These are phyloP conservation scores for Oceanodroma tethys DNA, from an alignment of 2,113 vertebrate genomes.

Conservation along the genomic window DNA sequence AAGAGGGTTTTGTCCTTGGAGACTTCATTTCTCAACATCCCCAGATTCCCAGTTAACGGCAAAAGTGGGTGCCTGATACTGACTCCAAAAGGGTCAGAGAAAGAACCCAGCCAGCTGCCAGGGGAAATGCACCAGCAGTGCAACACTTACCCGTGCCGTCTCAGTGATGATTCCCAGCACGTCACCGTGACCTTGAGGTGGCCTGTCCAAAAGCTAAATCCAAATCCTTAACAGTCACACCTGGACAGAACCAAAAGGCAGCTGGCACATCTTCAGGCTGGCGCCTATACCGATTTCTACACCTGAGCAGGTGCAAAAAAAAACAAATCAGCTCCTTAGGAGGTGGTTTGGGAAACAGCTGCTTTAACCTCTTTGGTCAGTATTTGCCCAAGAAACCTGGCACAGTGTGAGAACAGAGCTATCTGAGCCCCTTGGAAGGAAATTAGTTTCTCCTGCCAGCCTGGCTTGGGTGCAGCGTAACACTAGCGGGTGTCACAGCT, in stretches of 20 bases:
- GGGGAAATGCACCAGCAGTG: neutral
- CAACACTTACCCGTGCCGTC: neutral
- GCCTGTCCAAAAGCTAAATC: neutral
- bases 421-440: neutral
- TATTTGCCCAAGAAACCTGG: neutral
- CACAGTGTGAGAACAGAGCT: neutral
- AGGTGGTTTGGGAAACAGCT: neutral
- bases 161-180: neutral
- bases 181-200: neutral
- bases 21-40: neutral
- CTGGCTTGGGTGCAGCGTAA: rapidly evolving
- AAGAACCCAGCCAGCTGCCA: neutral
- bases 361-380: neutral
- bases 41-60: neutral
- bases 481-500: neutral
- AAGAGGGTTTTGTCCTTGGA: neutral
- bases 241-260: neutral
- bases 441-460: neutral
- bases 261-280: neutral
- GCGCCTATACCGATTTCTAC: neutral
- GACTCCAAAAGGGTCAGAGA: neutral
- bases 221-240: neutral
- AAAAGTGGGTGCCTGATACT: neutral
- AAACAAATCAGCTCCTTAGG: no score
- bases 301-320: neutral